Conservation (phyloP, 2,797 vertebrate genomes). For the Sciurus vulgaris region DNA sequence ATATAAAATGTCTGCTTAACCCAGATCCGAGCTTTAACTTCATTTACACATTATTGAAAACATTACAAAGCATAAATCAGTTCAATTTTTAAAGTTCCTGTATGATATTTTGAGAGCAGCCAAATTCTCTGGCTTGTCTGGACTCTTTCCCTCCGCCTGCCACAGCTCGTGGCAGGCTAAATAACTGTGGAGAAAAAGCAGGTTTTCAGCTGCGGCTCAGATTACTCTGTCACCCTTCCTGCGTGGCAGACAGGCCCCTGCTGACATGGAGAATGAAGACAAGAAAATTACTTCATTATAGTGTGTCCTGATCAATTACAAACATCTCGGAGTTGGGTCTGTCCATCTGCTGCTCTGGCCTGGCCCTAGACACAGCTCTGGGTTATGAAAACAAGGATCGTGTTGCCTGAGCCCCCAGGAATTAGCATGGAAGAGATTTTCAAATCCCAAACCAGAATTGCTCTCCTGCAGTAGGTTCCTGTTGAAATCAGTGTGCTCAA, state of each 20-base stretch:
- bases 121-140: slow-evolving; percentile 87
- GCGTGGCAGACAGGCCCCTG: slow-evolving; percentile 87
- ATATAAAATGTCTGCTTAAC: slow-evolving; percentile 86
- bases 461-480: slow-evolving; percentile 73
- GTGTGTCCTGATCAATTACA: slow-evolving; percentile 90
- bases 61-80: slow-evolving; percentile 90
- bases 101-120: slow-evolving; percentile 88
- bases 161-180: slow-evolving; percentile 90
- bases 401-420: slow-evolving; percentile 83
- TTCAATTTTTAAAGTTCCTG: slow-evolving; percentile 88
- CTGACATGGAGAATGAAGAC: slow-evolving; percentile 89
- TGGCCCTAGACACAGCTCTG: slow-evolving; percentile 82
- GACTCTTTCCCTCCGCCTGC: slow-evolving; percentile 89
- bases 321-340: slow-evolving; percentile 84
- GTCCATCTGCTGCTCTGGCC: slow-evolving; percentile 85
- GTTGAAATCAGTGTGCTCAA: slow-evolving; percentile 66
- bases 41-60: slow-evolving; percentile 90
- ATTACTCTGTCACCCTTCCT: slow-evolving; percentile 90
- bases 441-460: slow-evolving; percentile 33
- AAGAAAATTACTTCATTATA: slow-evolving; percentile 92
- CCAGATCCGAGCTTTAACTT: slow-evolving; percentile 87
- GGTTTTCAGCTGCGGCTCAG: slow-evolving; percentile 89
- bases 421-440: slow-evolving; percentile 76
- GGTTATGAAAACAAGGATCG: slow-evolving; percentile 86
- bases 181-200: slow-evolving; percentile 91